Evolutionary conservation across 2,888 invertebrate genomes (phyloP).

Genomic region (Aphelenchoides bicaudatus): DNA sequence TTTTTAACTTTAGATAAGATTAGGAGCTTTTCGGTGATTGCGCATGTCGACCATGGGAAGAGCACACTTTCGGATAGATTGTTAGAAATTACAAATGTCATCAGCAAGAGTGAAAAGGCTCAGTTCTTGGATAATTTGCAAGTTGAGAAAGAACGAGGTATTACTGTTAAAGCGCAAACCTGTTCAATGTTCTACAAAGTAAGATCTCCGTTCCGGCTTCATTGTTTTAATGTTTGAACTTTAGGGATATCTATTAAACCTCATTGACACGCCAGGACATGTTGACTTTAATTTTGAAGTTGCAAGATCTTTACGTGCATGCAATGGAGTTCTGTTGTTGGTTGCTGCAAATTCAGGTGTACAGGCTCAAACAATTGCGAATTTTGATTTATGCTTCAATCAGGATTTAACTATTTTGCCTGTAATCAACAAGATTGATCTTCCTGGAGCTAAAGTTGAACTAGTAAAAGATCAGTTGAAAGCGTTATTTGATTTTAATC

Average conservation of each 20-base stretch:
- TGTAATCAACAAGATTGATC: slow-evolving; percentile 91
- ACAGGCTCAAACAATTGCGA: slow-evolving; percentile 95
- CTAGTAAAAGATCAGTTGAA: slow-evolving; percentile 71
- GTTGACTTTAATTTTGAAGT: slow-evolving; percentile 96
- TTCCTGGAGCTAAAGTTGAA: slow-evolving; percentile 83
- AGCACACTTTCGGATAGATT: slow-evolving; percentile 91
- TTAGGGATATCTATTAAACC: slow-evolving; percentile 68
- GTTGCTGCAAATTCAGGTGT: slow-evolving; percentile 88
- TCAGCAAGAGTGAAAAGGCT: slow-evolving; percentile 27
- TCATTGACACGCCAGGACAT: slow-evolving; percentile 95
- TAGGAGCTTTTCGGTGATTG: slow-evolving; percentile 92
- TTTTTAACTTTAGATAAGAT: slow-evolving; percentile 64
- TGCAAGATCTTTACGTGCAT: slow-evolving; percentile 81
- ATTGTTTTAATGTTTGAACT: slow-evolving; percentile 4
- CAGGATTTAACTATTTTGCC: slow-evolving; percentile 80
- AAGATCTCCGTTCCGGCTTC: slow-evolving; percentile 4
- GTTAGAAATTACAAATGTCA: slow-evolving; percentile 79
- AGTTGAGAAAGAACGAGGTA: slow-evolving; percentile 91
- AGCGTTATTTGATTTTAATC: slow-evolving; percentile 76
- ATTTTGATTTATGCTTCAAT: slow-evolving; percentile 83
- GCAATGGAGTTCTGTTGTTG: slow-evolving; percentile 87
- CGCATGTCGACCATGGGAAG: slow-evolving; percentile 98
- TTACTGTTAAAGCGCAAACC: slow-evolving; percentile 96
- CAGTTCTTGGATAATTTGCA: slow-evolving; percentile 59
- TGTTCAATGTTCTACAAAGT: slow-evolving; percentile 73